phyloP scores from a whole-genome alignment of 1,140 invertebrate genomes.

The Gonioctena quinquepunctata region DNA sequence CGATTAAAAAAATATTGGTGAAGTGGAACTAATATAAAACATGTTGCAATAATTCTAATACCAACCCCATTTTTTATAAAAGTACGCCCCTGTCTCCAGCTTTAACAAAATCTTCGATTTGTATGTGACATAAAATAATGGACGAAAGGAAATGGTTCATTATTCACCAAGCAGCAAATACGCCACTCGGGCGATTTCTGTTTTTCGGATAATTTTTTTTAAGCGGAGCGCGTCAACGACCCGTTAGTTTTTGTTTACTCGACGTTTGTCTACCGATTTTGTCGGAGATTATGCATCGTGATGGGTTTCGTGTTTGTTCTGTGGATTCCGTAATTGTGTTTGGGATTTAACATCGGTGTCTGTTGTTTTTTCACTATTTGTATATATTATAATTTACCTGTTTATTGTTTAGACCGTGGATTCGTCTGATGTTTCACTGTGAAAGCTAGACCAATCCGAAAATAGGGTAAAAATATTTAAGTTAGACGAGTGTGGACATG shows the following conservation, averaged over 20 bases:
- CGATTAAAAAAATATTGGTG: no score
- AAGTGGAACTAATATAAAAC: no score
- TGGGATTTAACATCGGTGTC: background rate
- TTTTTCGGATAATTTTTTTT: background rate
- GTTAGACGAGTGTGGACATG: no score
- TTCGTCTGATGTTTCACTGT: no score
- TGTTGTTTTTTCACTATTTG: background rate
- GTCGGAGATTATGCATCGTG: background rate
- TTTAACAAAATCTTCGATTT: background rate
- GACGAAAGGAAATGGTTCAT: background rate
- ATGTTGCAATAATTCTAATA: no score
- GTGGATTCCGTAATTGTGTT: background rate
- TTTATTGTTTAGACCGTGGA: no score
- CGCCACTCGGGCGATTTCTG: background rate
- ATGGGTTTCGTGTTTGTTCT: background rate
- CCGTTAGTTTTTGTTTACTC: background rate
- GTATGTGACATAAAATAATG: background rate
- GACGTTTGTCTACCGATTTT: background rate
- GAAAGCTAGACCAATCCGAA: no score
- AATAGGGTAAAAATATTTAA: no score
- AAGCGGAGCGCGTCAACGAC: background rate
- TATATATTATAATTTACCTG: no score
- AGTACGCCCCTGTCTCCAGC: background rate
- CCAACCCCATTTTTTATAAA: no score
- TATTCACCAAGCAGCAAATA: background rate